Evolutionary conservation across 2,888 invertebrate genomes (phyloP).

Genomic region (Leptinotarsa juncta): DNA sequence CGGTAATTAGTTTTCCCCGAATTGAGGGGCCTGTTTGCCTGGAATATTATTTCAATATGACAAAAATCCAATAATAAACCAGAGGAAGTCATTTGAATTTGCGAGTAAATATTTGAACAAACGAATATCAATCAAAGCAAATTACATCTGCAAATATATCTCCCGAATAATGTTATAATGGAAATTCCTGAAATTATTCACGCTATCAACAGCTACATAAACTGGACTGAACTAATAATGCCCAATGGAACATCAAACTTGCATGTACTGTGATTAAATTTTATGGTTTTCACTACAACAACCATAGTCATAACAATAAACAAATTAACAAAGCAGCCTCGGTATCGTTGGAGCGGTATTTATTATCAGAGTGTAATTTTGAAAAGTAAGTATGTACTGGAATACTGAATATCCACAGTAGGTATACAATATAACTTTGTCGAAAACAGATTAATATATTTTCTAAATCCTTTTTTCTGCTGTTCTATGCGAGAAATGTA

Average conservation of each 20-base stretch:
- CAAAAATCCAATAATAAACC: neutral
- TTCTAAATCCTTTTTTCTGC: too few species aligned
- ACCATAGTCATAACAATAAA: conserved; percentile 9
- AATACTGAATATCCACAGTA: neutral
- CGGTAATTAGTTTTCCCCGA: neutral
- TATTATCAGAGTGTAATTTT: neutral
- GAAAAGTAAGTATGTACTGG: neutral
- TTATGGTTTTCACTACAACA: conserved; percentile 18
- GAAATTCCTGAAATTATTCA: conserved; percentile 10
- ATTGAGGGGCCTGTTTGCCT: neutral
- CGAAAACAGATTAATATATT: too few species aligned
- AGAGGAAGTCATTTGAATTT: neutral
- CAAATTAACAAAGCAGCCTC: conserved; percentile 14
- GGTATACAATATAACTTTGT: neutral
- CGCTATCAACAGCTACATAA: conserved; percentile 9
- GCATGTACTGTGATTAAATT: conserved; percentile 10
- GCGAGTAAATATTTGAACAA: neutral
- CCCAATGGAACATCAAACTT: conserved; percentile 9
- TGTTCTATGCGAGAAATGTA: too few species aligned
- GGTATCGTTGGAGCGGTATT: neutral
- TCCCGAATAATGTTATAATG: conserved; percentile 5
- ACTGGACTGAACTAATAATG: conserved; percentile 10
- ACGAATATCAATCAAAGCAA: neutral
- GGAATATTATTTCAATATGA: neutral
- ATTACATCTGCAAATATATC: conserved; percentile 8